Percentiles rank a stretch among this genome's conserved stretches.
These are phyloP conservation scores for Dallia pectoralis DNA, from an alignment of 2,797 vertebrate genomes.

Conservation along the genomic window DNA sequence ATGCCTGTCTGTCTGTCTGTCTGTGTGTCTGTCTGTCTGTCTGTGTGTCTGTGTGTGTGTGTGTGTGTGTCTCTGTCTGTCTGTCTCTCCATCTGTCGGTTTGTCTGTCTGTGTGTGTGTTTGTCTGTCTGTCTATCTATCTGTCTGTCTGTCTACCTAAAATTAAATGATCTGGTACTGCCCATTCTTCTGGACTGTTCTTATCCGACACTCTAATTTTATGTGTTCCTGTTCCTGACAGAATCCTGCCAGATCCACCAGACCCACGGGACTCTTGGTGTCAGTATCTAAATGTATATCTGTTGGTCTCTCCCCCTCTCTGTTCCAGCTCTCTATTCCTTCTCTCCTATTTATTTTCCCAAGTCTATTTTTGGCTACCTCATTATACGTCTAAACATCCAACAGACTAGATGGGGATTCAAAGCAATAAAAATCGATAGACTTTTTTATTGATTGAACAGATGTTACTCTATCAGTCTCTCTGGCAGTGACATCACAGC, in stretches of 20 bases:
- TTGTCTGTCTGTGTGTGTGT: background rate
- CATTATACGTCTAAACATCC: background rate
- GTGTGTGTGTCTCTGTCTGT: background rate
- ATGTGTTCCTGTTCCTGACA: too few species aligned
- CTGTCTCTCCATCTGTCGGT: slow-evolving; percentile 5
- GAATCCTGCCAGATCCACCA: too few species aligned
- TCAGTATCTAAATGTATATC: too few species aligned
- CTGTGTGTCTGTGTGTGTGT: background rate
- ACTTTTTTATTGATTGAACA: too few species aligned
- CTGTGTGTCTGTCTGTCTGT: slow-evolving; percentile 18
- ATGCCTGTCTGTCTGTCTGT: slow-evolving; percentile 15
- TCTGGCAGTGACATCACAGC: background rate
- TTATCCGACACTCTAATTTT: too few species aligned
- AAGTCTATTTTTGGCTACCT: background rate
- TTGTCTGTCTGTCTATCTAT: background rate
- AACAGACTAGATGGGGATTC: too few species aligned
- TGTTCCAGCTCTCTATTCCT: background rate
- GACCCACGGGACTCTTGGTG: too few species aligned
- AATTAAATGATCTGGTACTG: too few species aligned
- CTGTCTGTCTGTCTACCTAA: background rate
- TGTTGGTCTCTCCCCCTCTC: background rate
- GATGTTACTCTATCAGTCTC: background rate
- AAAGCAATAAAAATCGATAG: too few species aligned
- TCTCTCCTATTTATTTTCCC: background rate
- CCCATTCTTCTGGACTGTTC: too few species aligned